Evolutionary conservation across 2,797 vertebrate genomes (phyloP).

Genomic region (Pteronotus mesoamericanus): DNA sequence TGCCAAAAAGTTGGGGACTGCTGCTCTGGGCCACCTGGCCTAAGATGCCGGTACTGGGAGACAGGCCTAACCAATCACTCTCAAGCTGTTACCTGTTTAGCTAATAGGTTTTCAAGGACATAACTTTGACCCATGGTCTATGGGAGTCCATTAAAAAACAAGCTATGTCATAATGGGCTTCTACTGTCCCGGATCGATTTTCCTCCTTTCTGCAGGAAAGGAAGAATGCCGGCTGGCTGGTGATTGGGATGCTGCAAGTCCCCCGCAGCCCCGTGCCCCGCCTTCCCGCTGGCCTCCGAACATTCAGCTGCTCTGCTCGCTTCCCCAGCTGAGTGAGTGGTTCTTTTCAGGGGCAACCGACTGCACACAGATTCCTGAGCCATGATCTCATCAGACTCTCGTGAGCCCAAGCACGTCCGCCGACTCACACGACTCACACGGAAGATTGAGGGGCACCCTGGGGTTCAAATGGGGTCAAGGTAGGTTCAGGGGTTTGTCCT

Average conservation of each 20-base stretch:
- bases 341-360: constrained; percentile 83
- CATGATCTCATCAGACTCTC: constrained; percentile 79
- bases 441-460: not conserved
- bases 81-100: not conserved
- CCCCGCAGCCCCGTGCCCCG: not conserved
- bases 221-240: not conserved
- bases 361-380: constrained; percentile 82
- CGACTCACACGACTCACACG: fast-evolving
- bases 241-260: not conserved
- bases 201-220: constrained; percentile 1
- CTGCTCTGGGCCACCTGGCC: not conserved
- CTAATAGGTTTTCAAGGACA: not conserved
- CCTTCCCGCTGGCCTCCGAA: constrained; percentile 45
- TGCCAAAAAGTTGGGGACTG: no score
- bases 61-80: not conserved
- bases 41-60: not conserved
- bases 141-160: constrained; percentile 25
- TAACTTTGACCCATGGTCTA: not conserved
- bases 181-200: not conserved
- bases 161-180: constrained; percentile 10
- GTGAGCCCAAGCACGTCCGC: constrained; percentile 30
- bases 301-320: constrained; percentile 68
- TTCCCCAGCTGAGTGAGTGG: constrained; percentile 77
- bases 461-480: not conserved
- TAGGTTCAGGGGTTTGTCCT: not conserved